Percentiles rank a stretch among this genome's conserved stretches.
phyloP scores from a whole-genome alignment of 1,140 invertebrate genomes.

The Xylocopa sonorina region DNA sequence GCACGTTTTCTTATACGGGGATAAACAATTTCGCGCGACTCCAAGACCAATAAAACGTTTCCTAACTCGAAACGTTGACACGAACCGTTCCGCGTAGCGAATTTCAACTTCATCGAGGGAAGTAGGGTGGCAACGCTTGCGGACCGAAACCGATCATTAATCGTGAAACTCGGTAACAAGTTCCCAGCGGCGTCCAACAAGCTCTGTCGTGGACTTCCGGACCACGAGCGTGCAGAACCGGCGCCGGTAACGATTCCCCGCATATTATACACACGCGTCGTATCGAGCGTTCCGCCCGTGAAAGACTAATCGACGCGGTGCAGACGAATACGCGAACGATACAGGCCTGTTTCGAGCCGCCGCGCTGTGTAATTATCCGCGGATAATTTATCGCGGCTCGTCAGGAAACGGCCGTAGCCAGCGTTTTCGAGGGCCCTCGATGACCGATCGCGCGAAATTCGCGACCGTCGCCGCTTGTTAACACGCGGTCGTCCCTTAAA shows the following conservation, averaged over 20 bases:
- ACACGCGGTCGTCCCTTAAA: background rate
- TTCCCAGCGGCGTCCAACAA: background rate
- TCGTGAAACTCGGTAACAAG: background rate
- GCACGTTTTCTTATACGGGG: too few species aligned
- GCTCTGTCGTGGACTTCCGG: background rate
- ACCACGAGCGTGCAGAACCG: background rate
- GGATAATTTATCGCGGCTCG: slow-evolving; percentile 47
- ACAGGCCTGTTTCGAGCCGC: slow-evolving; percentile 27
- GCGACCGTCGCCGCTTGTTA: background rate
- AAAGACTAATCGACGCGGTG: slow-evolving; percentile 37
- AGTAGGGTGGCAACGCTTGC: background rate
- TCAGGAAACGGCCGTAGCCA: background rate
- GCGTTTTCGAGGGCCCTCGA: background rate
- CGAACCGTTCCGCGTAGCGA: background rate
- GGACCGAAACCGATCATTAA: slow-evolving; percentile 2
- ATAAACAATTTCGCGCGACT: too few species aligned
- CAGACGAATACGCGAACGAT: slow-evolving; percentile 31
- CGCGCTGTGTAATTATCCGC: slow-evolving; percentile 31
- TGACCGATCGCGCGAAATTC: background rate
- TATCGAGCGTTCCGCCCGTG: slow-evolving; percentile 19
- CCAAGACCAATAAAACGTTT: too few species aligned
- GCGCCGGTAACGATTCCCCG: slow-evolving; percentile 29
- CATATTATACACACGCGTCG: background rate
- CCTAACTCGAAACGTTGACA: too few species aligned
- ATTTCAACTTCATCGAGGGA: background rate